Conservation (phyloP, 2,113 vertebrate species). For the Setophaga kirtlandii region DNA sequence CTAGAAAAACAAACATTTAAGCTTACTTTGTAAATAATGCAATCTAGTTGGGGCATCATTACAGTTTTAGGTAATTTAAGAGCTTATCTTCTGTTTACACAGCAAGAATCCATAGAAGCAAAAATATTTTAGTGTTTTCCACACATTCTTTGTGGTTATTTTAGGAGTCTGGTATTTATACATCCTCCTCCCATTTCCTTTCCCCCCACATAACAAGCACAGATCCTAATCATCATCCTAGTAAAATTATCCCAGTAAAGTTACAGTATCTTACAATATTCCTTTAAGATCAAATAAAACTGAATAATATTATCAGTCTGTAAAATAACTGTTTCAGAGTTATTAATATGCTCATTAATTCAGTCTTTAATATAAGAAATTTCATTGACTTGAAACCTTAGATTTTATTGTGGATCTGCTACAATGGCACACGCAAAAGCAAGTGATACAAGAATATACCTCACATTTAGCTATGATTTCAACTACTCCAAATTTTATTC, state of each 20-base stretch:
- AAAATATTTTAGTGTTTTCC: slow-evolving; percentile 65
- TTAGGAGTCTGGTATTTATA: slow-evolving; percentile 53
- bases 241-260: not conserved
- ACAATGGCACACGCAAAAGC: not conserved
- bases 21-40: slow-evolving; percentile 67
- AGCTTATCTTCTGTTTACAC: slow-evolving; percentile 68
- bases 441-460: not conserved
- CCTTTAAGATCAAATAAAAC: not conserved
- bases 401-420: not conserved
- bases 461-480: not conserved
- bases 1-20: slow-evolving; percentile 74
- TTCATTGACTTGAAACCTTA: not conserved
- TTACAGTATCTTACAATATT: not conserved
- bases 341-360: not conserved
- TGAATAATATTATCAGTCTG: not conserved
- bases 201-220: not conserved
- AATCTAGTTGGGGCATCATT: not conserved
- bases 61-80: slow-evolving; percentile 24
- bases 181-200: slow-evolving; percentile 12
- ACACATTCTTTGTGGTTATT: slow-evolving; percentile 53
- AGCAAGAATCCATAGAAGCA: slow-evolving; percentile 44
- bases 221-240: not conserved
- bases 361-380: not conserved
- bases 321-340: not conserved
- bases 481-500: not conserved